phyloP scores from a whole-genome alignment of 2,797 vertebrate genomes.

The Lemur catta region DNA sequence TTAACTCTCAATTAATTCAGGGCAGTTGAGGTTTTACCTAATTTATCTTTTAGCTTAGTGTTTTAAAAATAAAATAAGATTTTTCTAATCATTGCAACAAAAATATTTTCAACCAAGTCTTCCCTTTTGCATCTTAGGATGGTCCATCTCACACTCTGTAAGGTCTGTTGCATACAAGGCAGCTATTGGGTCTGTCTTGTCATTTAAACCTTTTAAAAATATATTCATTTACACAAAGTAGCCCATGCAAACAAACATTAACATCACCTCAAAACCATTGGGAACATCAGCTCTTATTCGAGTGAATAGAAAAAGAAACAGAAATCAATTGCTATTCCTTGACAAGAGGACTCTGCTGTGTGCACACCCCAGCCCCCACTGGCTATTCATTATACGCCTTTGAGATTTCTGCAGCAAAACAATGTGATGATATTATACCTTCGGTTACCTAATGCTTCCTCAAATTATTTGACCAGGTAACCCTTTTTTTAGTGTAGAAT shows the following conservation, averaged over 20 bases:
- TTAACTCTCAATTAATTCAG: not conserved
- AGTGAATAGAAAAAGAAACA: not conserved
- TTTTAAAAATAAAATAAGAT: not conserved
- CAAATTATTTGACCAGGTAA: not conserved
- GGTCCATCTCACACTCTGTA: not conserved
- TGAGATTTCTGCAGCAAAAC: not conserved
- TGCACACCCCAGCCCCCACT: fast-evolving
- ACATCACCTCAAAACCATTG: not conserved
- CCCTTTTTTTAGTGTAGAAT: not conserved
- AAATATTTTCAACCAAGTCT: not conserved
- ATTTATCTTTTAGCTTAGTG: not conserved
- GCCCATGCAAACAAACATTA: not conserved
- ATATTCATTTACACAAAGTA: not conserved
- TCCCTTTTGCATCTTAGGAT: not conserved
- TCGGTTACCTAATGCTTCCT: not conserved
- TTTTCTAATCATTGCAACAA: not conserved
- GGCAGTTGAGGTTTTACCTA: not conserved
- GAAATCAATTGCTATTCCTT: not conserved
- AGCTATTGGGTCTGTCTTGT: too few species aligned
- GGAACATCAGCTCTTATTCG: not conserved
- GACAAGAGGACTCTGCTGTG: not conserved
- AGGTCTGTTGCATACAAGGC: not conserved
- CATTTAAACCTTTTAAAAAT: not conserved
- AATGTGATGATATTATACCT: not conserved
- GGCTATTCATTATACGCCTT: not conserved